Evolutionary conservation across 2,113 vertebrate genomes (phyloP).

Genomic region (Cathartes aura): DNA sequence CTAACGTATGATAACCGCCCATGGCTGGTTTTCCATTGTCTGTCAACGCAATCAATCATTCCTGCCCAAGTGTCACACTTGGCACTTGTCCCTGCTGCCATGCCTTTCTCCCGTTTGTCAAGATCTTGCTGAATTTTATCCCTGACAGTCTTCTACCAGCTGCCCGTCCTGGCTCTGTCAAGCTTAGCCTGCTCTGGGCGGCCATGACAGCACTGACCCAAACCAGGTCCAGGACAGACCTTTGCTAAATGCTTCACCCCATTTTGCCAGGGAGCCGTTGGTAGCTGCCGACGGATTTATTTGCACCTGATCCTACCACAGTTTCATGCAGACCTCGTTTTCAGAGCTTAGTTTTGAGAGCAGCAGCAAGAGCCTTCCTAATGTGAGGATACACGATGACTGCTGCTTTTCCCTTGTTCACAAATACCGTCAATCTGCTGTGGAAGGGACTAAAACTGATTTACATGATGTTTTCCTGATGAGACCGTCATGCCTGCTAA

Average conservation of each 20-base stretch:
- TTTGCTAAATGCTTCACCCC: neutral
- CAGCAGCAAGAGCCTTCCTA: neutral
- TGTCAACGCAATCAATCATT: neutral
- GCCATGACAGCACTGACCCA: neutral
- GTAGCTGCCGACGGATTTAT: neutral
- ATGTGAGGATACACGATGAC: rapidly evolving
- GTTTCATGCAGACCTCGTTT: neutral
- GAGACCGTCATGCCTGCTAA: neutral
- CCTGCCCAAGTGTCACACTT: neutral
- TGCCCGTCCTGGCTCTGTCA: neutral
- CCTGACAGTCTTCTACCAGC: neutral
- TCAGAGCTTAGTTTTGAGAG: neutral
- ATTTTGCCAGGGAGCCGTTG: neutral
- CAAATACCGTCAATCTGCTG: neutral
- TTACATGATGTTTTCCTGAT: neutral
- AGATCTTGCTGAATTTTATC: neutral
- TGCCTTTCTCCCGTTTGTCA: neutral
- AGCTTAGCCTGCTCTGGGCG: neutral
- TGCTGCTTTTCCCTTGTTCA: neutral
- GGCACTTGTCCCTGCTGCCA: neutral
- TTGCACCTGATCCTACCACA: neutral
- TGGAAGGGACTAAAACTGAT: neutral
- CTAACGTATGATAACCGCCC: neutral
- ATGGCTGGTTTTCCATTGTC: neutral
- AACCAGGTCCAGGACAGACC: neutral